phyloP scores from a whole-genome alignment of 2,113 vertebrate species.

The Isichthys henryi region DNA sequence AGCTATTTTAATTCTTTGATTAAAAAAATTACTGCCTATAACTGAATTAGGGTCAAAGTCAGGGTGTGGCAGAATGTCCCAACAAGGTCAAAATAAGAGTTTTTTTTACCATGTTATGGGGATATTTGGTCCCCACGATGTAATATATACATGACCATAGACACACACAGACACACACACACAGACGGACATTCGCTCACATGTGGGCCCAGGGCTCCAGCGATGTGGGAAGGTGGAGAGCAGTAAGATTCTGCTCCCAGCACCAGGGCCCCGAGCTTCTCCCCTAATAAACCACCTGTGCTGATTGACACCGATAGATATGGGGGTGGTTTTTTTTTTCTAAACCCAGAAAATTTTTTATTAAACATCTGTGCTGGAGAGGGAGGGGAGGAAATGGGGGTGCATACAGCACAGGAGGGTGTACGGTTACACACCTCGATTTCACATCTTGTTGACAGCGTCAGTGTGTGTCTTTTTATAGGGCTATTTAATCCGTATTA shows the following conservation, averaged over 20 bases:
- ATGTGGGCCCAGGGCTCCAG: constrained; percentile 53
- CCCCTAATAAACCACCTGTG: constrained; percentile 57
- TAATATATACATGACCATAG: background rate
- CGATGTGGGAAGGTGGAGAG: constrained; percentile 43
- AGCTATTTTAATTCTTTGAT: background rate
- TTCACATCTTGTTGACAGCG: constrained; percentile 4
- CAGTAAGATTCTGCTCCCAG: constrained; percentile 57
- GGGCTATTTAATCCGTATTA: background rate
- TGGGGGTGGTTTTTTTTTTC: background rate
- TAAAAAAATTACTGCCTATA: too few species aligned
- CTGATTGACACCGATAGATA: constrained; percentile 62
- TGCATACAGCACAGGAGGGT: background rate
- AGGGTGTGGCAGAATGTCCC: too few species aligned
- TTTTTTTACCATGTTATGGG: too few species aligned
- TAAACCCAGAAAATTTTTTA: constrained; percentile 40
- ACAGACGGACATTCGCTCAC: constrained; percentile 45
- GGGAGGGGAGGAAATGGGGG: background rate
- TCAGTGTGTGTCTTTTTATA: background rate
- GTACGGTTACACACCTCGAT: background rate
- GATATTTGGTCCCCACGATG: background rate
- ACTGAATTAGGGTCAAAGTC: too few species aligned
- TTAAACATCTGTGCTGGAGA: constrained; percentile 40
- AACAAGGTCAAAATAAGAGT: too few species aligned
- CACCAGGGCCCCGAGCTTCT: constrained; percentile 49
- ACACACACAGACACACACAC: background rate